Percentiles rank a stretch among this genome's conserved stretches.
These are phyloP conservation scores for Morinoia aosen DNA, from an alignment of 2,888 invertebrate genomes.

Conservation along the genomic window DNA sequence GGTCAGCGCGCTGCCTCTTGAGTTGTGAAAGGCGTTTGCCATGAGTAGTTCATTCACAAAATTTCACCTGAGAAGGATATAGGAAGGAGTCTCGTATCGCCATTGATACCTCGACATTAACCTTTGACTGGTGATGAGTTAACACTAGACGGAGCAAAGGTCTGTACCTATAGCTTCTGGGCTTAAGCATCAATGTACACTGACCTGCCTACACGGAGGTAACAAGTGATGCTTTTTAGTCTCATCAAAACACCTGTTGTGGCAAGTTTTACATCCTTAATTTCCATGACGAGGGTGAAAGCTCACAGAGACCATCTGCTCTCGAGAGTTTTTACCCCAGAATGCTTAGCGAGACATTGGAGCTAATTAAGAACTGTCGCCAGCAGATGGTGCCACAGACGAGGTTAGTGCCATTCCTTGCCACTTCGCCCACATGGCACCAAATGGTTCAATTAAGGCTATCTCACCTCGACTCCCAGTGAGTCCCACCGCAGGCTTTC, in stretches of 20 bases:
- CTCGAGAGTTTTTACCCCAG: slow-evolving; percentile 28
- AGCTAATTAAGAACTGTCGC: slow-evolving; percentile 48
- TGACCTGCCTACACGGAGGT: background rate
- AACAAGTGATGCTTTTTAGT: background rate
- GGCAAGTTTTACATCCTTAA: background rate
- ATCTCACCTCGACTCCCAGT: background rate
- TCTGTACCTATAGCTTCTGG: background rate
- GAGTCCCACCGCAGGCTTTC: background rate
- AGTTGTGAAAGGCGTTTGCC: background rate
- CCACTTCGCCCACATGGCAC: slow-evolving; percentile 34
- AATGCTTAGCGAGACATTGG: slow-evolving; percentile 48
- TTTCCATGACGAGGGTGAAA: slow-evolving; percentile 47
- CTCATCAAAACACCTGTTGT: slow-evolving; percentile 5
- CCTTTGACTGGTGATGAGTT: slow-evolving; percentile 9
- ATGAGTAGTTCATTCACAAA: slow-evolving; percentile 3
- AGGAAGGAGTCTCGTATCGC: background rate
- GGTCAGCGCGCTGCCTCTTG: background rate
- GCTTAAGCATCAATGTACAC: background rate
- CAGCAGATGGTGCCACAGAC: slow-evolving; percentile 41
- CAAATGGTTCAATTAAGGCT: slow-evolving; percentile 39
- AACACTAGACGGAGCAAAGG: background rate
- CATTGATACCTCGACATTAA: background rate
- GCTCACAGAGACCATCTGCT: slow-evolving; percentile 40
- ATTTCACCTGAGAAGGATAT: background rate
- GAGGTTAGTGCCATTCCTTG: slow-evolving; percentile 39